A percentile compares a stretch with the other conserved stretches of the same genome.
Evolutionary conservation across 2,888 invertebrate species (phyloP).

Genomic region (Eurytoma adleriae): DNA sequence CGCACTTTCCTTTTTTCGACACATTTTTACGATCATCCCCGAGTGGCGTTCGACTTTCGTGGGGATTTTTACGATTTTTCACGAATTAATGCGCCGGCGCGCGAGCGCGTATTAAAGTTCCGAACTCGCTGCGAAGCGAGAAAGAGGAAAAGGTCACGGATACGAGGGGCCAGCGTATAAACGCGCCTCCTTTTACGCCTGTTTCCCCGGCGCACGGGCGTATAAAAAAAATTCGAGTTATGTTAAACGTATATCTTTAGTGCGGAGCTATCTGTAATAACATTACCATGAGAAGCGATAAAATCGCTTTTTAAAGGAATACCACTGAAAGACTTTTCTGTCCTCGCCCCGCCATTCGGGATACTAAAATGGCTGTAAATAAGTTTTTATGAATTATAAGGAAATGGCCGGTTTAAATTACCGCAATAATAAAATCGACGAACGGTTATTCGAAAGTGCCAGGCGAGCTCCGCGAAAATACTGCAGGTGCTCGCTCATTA

Average conservation of each 20-base stretch:
- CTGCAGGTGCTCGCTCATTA: too few relatives aligned
- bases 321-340: neutral
- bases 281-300: conserved; percentile 3
- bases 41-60: conserved; percentile 3
- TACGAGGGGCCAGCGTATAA: neutral
- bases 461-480: too few relatives aligned
- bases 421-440: neutral
- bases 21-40: conserved; percentile 39
- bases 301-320: neutral
- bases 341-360: neutral
- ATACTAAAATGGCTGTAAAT: conserved; percentile 3
- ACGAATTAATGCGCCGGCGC: conserved; percentile 4
- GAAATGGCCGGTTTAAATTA: neutral
- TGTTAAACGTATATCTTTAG: conserved; percentile 19
- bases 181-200: conserved; percentile 17
- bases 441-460: neutral
- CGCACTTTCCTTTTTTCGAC: conserved; percentile 28
- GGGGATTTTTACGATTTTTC: conserved; percentile 39
- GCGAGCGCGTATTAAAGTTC: neutral
- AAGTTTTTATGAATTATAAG: neutral
- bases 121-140: too few relatives aligned
- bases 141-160: neutral
- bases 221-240: conserved; percentile 21
- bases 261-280: conserved; percentile 16
- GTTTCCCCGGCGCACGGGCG: neutral